Base-by-base conservation (phyloP, 2,888 invertebrate species). In the Strigamia crassipes region DNA sequence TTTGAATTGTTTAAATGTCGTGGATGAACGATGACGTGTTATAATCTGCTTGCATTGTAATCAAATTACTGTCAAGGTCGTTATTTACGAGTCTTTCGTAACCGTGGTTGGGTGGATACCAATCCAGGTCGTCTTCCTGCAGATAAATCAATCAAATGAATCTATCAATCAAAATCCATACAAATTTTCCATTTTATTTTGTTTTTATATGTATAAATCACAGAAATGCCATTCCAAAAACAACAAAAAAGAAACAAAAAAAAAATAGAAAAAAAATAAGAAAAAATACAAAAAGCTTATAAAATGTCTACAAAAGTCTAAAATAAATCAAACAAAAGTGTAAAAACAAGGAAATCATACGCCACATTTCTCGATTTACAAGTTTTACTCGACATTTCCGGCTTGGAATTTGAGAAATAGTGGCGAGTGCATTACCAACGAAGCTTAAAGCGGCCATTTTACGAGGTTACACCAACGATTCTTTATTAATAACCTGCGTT, bases 401-500 rank as follows among this genome's bases (percentile, higher is more conserved):
- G n/a, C n/a, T n/a, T n/a, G n/a, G n/a, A n/a, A n/a, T n/a, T n/a
- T n/a, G n/a, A n/a, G n/a, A n/a, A n/a, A n/a, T n/a, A n/a, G n/a
- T n/a, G n/a, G n/a, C n/a, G n/a, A 10, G 41, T 41, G 41, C 41
- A 41, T 41, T 6, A 41, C 41, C 56, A 8, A 56, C 6, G 2
- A 61, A 61, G 1, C 6, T 18, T 3, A 15, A 61, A 61, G 2
- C 8, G 10, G 21, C 6, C 2, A 61, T 31, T 31, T 6, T 31
- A 27, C 13, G 31, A 78, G 2, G 15, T 38, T 81, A 81, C 38
- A 81, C 81, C 15, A 73, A 6, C 15, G 81, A 81, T 81, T 81
- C 81, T 73, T 81, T 81, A 61, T 61, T 61, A 31, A 81, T 41
- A 21, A 81, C 77, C 81, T 81, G 73, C n/a, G 34, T 15, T 12